phyloP scores from a whole-genome alignment of 2,797 vertebrate species.

The Gymnopithys bicolor region DNA sequence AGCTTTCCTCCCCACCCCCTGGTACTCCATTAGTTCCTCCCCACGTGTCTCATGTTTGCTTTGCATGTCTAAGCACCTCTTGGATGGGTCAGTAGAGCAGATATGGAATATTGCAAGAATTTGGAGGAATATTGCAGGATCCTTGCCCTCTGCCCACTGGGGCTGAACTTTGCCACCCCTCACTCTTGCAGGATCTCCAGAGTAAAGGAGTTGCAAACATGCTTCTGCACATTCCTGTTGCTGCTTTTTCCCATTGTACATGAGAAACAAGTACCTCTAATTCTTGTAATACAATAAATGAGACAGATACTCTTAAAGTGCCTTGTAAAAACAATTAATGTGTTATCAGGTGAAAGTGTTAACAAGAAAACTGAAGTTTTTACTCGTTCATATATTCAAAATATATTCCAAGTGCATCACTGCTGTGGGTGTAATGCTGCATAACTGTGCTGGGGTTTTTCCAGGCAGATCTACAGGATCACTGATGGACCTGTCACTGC shows the following conservation, averaged over 20 bases:
- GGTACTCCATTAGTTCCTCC: background rate
- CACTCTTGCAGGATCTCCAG: background rate
- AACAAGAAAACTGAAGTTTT: constrained; percentile 11
- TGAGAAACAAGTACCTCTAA: constrained; percentile 29
- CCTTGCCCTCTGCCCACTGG: background rate
- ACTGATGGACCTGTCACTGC: background rate
- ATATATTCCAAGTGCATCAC: background rate
- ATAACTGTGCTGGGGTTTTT: background rate
- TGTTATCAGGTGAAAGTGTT: constrained; percentile 15
- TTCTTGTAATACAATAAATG: background rate
- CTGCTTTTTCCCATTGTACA: background rate
- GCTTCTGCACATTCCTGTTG: constrained; percentile 25
- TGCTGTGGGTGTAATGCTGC: background rate
- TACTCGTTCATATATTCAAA: background rate
- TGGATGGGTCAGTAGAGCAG: background rate
- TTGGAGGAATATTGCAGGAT: background rate
- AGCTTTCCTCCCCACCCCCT: background rate
- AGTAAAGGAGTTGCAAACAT: constrained; percentile 40
- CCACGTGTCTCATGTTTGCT: background rate
- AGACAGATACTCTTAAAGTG: constrained; percentile 13
- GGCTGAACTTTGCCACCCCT: background rate
- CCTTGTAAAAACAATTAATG: constrained; percentile 9
- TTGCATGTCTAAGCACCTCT: background rate
- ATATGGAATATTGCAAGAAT: background rate
- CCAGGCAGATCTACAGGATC: background rate